Conservation (phyloP, 2,888 invertebrate species). For the Lycocerus yunnanus region DNA sequence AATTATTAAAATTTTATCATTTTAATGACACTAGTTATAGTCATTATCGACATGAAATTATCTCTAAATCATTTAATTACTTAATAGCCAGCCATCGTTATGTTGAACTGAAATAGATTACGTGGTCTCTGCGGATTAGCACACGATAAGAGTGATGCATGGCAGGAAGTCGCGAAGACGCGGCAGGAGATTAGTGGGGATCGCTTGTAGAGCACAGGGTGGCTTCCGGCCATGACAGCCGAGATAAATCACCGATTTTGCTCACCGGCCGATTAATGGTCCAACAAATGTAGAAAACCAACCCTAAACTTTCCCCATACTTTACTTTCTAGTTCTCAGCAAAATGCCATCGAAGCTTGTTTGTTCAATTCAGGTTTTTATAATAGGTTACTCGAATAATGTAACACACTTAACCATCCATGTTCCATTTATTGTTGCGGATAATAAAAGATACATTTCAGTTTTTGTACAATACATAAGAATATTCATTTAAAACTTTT, state of each 20-base stretch:
- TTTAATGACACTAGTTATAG: not conserved
- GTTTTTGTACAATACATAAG: not conserved
- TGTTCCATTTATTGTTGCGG: not conserved
- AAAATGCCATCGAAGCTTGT: not conserved
- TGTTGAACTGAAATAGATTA: slow-evolving; percentile 42
- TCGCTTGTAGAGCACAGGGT: slow-evolving; percentile 54
- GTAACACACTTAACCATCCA: not conserved
- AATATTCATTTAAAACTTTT: too few relatives aligned
- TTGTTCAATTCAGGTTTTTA: not conserved
- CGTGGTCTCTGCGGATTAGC: slow-evolving; percentile 47
- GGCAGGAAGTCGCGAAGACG: slow-evolving; percentile 56
- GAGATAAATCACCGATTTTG: slow-evolving; percentile 52
- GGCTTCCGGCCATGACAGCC: slow-evolving; percentile 55
- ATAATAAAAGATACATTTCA: not conserved
- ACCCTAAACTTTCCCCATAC: slow-evolving; percentile 49
- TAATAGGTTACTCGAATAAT: not conserved
- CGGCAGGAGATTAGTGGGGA: slow-evolving; percentile 55
- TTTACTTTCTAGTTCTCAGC: slow-evolving; percentile 5
- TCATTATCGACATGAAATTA: slow-evolving; percentile 26
- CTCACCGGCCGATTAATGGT: slow-evolving; percentile 53
- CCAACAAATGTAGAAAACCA: slow-evolving; percentile 57
- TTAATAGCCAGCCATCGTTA: slow-evolving; percentile 33
- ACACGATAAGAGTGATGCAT: slow-evolving; percentile 54
- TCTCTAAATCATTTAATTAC: slow-evolving; percentile 41
- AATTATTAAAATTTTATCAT: not conserved